Conservation (phyloP, 2,113 vertebrate genomes). For the Myrmecobius fasciatus region DNA sequence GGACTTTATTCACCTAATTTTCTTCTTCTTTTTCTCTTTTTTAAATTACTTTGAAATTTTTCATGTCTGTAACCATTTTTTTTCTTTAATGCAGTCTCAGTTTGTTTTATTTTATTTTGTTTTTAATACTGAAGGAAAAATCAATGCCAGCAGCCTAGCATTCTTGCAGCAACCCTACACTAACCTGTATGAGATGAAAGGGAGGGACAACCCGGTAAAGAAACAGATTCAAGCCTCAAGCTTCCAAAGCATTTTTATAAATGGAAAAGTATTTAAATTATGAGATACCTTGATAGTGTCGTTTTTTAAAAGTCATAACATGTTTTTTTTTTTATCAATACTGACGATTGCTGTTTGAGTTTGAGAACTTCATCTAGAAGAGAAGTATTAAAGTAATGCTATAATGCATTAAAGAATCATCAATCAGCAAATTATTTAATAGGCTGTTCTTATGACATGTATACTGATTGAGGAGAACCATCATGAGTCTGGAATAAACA, state of each 20-base stretch:
- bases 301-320: slow-evolving; percentile 84
- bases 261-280: slow-evolving; percentile 85
- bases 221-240: slow-evolving; percentile 81
- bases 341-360: slow-evolving; percentile 83
- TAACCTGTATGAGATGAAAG: slow-evolving; percentile 78
- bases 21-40: slow-evolving; percentile 77
- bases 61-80: slow-evolving; percentile 78
- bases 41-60: slow-evolving; percentile 58
- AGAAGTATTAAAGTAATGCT: slow-evolving; percentile 82
- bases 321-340: slow-evolving; percentile 84
- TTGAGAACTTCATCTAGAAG: slow-evolving; percentile 83
- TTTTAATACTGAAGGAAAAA: slow-evolving; percentile 75
- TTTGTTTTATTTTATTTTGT: slow-evolving; percentile 70
- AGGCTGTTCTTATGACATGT: slow-evolving; percentile 86
- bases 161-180: slow-evolving; percentile 76
- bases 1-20: slow-evolving; percentile 79
- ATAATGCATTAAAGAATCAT: slow-evolving; percentile 80
- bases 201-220: slow-evolving; percentile 77
- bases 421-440: slow-evolving; percentile 83
- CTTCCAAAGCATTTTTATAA: slow-evolving; percentile 89
- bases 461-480: slow-evolving; percentile 84
- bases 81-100: slow-evolving; percentile 71
- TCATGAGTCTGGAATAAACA: slow-evolving; percentile 88
- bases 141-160: slow-evolving; percentile 77
- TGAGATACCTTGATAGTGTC: slow-evolving; percentile 83